Evolutionary conservation across 2,888 invertebrate species (phyloP).

Genomic region (Lathronympha strigana): DNA sequence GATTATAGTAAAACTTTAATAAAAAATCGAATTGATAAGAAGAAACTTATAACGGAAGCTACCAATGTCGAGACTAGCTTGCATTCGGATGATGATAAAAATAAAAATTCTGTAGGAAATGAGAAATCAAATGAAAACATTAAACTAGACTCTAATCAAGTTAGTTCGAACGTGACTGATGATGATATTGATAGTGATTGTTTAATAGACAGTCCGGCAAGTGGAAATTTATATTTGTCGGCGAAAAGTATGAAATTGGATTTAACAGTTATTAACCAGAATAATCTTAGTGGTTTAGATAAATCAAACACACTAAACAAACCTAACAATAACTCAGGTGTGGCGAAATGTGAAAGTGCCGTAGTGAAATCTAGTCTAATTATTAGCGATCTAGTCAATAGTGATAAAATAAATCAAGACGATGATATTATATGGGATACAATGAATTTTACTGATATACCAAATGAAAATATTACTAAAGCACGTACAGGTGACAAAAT

Average conservation of each 20-base stretch:
- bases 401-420: slow-evolving; percentile 46
- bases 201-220: slow-evolving; percentile 30
- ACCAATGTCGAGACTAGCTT: neutral
- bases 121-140: slow-evolving; percentile 5
- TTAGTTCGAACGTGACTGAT: neutral
- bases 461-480: slow-evolving; percentile 64
- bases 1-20: too few species aligned
- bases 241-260: slow-evolving; percentile 6
- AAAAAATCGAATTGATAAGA: neutral
- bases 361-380: slow-evolving; percentile 30
- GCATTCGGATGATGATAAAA: neutral
- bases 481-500: slow-evolving; percentile 55
- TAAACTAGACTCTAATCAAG: slow-evolving; percentile 6
- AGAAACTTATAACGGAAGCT: neutral
- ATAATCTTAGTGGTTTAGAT: neutral
- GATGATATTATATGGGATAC: slow-evolving; percentile 73
- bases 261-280: neutral
- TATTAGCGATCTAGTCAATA: slow-evolving; percentile 37
- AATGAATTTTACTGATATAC: slow-evolving; percentile 65
- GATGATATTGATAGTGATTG: slow-evolving; percentile 31
- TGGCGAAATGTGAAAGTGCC: slow-evolving; percentile 16
- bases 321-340: neutral
- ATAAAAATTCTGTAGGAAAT: neutral
- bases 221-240: slow-evolving; percentile 23
- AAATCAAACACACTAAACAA: neutral